Conservation (phyloP, 2,888 invertebrate genomes). For the Drosophila neotestacea region DNA sequence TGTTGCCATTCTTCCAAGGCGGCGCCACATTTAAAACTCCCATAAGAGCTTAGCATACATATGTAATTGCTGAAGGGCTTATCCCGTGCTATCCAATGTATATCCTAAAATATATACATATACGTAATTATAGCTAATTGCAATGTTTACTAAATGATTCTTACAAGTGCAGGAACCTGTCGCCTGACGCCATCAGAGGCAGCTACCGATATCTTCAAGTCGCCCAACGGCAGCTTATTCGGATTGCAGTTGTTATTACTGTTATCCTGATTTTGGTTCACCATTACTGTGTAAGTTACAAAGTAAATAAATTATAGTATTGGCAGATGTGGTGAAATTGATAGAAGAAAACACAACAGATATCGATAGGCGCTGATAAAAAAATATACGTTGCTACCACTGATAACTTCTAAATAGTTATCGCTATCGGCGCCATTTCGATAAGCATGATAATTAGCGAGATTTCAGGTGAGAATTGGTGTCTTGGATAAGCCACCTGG, state of each 20-base stretch:
- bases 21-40: slow-evolving; percentile 86
- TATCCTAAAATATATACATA: slow-evolving; percentile 61
- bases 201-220: slow-evolving; percentile 45
- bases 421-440: slow-evolving; percentile 24
- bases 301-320: background rate
- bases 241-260: slow-evolving; percentile 55
- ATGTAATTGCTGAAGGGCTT: slow-evolving; percentile 68
- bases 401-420: background rate
- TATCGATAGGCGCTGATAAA: slow-evolving; percentile 1
- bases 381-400: background rate
- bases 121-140: background rate
- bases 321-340: slow-evolving; percentile 16
- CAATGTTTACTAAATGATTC: slow-evolving; percentile 45
- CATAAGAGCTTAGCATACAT: slow-evolving; percentile 82
- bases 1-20: slow-evolving; percentile 90
- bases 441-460: background rate
- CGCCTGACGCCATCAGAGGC: slow-evolving; percentile 86
- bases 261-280: slow-evolving; percentile 15
- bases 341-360: background rate
- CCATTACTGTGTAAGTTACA: slow-evolving; percentile 26
- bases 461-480: background rate
- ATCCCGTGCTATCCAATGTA: slow-evolving; percentile 69
- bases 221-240: slow-evolving; percentile 50
- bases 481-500: background rate
- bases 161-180: slow-evolving; percentile 89